Evolutionary conservation across 2,888 invertebrate genomes (phyloP), one percentile per base, ranked within the genome.

Genomic region (Ophion ellenae): DNA sequence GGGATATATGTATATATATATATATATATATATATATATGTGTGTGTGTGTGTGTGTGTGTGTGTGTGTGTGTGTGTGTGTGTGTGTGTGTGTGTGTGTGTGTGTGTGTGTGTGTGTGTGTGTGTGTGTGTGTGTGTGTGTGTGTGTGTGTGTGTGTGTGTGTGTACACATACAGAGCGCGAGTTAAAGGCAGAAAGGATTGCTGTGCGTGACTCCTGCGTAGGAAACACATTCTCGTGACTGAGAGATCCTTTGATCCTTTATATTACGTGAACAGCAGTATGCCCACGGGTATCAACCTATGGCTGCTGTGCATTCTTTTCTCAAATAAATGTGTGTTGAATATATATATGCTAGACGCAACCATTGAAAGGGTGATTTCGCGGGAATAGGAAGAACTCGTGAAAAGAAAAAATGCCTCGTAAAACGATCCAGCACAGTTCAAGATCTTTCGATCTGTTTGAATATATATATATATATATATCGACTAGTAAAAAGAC

Each of bases 251-350:
- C 53, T 70, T 70, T 70, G 70, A 70, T 70, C 53, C 53, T 53
- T 70, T 53, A 53, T 53, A 53, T 53, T 53, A 53, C 53, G 53
- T 53, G 53, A 53, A 69, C 79, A 63, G 69, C 66, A 61, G 61
- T 24, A 61, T 36, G 70, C 66, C 74, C 71, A 76, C 80, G 71
- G 76, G 61, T 71, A 85, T 85, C 82, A 74, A 75, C 59, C 14
- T n/a, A 66, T 36, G 32, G 70, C 63, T 71, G 70, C 24, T 73
- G 78, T 40, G 80, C 75, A 83, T 85, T 85, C 85, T 85, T 85
- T 73, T 57, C 59, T 67, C 82, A 71, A 83, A 85, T 85, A 76
- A 83, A 71, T 76, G 71, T 71, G 84, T 59, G 78, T 40, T 40
- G 9, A 40, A 40, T 40, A 40, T 40, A 40, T 40, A 40, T 70